phyloP scores from a whole-genome alignment of 2,113 vertebrate genomes.

The Setophaga kirtlandii region DNA sequence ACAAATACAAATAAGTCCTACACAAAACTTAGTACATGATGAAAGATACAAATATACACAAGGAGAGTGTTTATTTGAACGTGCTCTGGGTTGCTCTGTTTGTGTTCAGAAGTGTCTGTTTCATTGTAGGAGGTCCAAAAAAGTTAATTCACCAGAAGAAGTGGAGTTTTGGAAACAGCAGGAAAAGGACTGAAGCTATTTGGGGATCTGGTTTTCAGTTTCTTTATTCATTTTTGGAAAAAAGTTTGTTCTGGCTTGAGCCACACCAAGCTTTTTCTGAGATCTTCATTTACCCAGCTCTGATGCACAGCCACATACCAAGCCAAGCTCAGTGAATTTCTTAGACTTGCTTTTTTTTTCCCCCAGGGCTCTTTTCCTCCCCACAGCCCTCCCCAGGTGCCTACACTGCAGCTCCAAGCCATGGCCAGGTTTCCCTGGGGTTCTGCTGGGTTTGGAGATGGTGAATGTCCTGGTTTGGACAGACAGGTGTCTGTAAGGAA shows the following conservation, averaged over 20 bases:
- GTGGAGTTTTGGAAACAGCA: conserved; percentile 9
- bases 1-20: conserved; percentile 9
- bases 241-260: conserved; percentile 17
- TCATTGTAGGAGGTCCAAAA: conserved; percentile 46
- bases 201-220: neutral
- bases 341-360: neutral
- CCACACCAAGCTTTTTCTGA: neutral
- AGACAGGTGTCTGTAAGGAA: neutral
- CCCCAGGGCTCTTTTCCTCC: neutral
- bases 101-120: neutral
- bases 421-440: neutral
- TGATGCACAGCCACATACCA: neutral
- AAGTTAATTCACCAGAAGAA: conserved; percentile 20
- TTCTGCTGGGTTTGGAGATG: neutral
- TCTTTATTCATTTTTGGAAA: conserved; percentile 1
- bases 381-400: neutral
- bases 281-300: neutral
- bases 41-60: conserved; percentile 11
- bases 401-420: neutral
- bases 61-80: conserved; percentile 31
- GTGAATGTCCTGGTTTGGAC: neutral
- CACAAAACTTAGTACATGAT: neutral
- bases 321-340: conserved; percentile 31
- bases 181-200: conserved; percentile 5
- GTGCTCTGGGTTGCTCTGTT: neutral